phyloP scores from a whole-genome alignment of 2,797 vertebrate species.

The Lithobates sylvaticus region DNA sequence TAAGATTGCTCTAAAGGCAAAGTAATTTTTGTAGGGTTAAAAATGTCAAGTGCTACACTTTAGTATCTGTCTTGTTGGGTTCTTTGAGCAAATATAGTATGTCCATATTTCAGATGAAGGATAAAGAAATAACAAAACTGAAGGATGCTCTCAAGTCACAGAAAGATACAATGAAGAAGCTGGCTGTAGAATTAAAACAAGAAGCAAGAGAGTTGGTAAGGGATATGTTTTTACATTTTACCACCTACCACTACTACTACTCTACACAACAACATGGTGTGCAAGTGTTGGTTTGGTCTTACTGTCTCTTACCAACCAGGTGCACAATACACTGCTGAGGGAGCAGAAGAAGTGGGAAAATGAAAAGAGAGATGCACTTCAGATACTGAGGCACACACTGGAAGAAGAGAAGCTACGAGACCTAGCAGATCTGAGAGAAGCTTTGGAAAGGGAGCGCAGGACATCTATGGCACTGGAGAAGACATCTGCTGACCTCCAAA shows the following conservation, averaged over 20 bases:
- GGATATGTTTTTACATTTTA: background rate
- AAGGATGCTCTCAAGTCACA: constrained; percentile 68
- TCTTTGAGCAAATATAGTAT: background rate
- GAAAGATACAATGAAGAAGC: constrained; percentile 66
- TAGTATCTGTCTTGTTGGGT: background rate
- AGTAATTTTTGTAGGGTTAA: too few species aligned
- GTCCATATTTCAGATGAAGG: constrained; percentile 66
- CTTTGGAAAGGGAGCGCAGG: constrained; percentile 70
- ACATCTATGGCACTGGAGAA: constrained; percentile 66
- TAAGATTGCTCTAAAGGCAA: too few species aligned
- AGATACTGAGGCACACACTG: constrained; percentile 66
- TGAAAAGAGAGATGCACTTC: constrained; percentile 70
- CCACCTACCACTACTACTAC: background rate
- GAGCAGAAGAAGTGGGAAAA: constrained; percentile 69
- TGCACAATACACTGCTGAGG: constrained; percentile 65
- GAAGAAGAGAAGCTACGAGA: constrained; percentile 70
- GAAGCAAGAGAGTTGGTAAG: constrained; percentile 72
- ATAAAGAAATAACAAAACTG: constrained; percentile 72
- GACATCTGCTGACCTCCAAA: constrained; percentile 73
- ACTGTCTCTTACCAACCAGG: constrained; percentile 57
- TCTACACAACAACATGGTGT: too few species aligned
- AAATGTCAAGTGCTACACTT: background rate
- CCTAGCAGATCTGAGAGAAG: constrained; percentile 54
- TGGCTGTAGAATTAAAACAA: constrained; percentile 67
- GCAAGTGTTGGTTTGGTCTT: background rate